Evolutionary conservation across 2,113 vertebrate genomes (phyloP).

Genomic region (Macrotus californicus): DNA sequence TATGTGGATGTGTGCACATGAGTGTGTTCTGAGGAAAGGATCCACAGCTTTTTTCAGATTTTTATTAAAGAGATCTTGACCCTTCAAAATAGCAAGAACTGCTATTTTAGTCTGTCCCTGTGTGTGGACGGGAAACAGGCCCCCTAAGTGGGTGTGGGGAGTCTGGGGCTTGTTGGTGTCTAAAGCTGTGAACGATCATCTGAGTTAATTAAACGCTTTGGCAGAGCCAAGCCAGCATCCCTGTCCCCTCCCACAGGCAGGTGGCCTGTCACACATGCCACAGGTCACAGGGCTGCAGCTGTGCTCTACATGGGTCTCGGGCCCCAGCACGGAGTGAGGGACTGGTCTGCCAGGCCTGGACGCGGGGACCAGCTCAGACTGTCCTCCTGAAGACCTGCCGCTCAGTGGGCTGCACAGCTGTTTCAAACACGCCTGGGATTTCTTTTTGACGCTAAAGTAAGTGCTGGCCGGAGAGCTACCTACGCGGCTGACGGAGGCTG

Average conservation of each 20-base stretch:
- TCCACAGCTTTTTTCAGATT: background rate
- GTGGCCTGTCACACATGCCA: background rate
- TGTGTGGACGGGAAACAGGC: background rate
- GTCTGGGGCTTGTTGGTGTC: background rate
- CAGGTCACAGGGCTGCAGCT: background rate
- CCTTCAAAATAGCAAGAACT: background rate
- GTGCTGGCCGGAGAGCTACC: background rate
- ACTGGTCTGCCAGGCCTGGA: background rate
- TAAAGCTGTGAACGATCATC: background rate
- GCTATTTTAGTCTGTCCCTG: background rate
- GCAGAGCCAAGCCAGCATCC: background rate
- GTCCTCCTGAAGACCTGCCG: background rate
- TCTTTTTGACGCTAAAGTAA: slow-evolving; percentile 10
- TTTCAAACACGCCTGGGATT: background rate
- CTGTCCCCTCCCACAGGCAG: background rate
- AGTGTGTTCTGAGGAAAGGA: background rate
- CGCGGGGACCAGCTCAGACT: fast-evolving
- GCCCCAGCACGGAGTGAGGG: background rate
- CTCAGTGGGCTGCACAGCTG: background rate
- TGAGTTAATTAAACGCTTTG: slow-evolving; percentile 43
- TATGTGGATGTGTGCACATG: too few relatives aligned
- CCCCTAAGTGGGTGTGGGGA: background rate
- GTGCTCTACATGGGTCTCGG: background rate
- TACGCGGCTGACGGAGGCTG: background rate
- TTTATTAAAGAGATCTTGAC: background rate